Evolutionary conservation across 2,797 vertebrate species (phyloP), one percentile per base, ranked within the genome.

Genomic region (Clarias pachynema): DNA sequence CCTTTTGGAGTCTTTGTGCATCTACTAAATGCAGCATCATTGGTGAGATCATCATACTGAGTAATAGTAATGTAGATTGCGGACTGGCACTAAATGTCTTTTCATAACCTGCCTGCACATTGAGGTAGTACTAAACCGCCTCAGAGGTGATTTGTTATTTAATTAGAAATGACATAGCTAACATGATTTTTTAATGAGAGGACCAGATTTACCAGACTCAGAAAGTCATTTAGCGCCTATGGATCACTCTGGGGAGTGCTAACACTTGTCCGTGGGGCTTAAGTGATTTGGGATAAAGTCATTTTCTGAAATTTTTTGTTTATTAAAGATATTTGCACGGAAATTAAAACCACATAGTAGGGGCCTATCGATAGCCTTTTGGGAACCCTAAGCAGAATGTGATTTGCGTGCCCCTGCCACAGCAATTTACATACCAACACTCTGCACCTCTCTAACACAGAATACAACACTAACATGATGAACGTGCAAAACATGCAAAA

Each of bases 131-230:
- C 92, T 92, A 92, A 93, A 92, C 92, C 92, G 94, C 94, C 94
- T 94, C 94, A 93, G 93, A 96, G 95, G 96, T 96, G 96, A 95
- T 96, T 96, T 96, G 93, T 93, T 97, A 97, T 98, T 95, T 95
- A 94, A 95, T 95, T 98, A 97, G 95, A 96, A 96, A 96, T 95
- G 92, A 95, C 94, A 96, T 94, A 96, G 95, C 94, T 92, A 91
- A 87, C 93, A 93, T 95, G 93, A 94, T 94, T 94, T 94, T 94
- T 94, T 95, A 95, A 95, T 95, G 94, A 95, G 93, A 92, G 87
- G 91, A 92, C 89, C 92, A 93, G 93, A 94, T 95, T 94, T 91
- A 87, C 90, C 89, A 89, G 88, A 89, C 90, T 81, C 90, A 91
- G 85, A 92, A 93, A 93, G 83, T 87, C 82, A 74, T 88, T 87